Evolutionary conservation across 2,113 vertebrate species (phyloP), one percentile per base, ranked within the genome.

Genomic region (Zosterops japonicus): DNA sequence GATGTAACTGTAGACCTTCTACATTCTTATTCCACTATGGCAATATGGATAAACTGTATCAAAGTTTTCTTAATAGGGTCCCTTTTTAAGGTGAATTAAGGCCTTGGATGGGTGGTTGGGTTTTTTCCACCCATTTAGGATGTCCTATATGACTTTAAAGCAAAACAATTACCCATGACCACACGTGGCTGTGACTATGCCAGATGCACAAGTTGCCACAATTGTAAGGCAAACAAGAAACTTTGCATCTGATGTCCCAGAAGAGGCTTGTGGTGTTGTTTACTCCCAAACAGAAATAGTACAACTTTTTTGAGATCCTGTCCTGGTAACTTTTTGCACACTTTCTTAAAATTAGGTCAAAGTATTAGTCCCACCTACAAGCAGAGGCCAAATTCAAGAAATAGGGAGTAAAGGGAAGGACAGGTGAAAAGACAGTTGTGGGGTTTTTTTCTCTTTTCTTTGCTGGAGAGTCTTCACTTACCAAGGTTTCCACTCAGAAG

Each of bases 321-420:
- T 36, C n/a, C 9, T n/a, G 12, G 24, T 36, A 36, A 70, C 5
- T 21, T 90, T 25, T 2, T 1, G 16, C 46, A 46, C 1, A 0
- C 24, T 82, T 77, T 20, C 28, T 16, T 85, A 70, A 75, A 65
- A 56, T 67, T 49, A 53, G 36, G 23, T 50, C 17, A 41, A 67
- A 42, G 19, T 42, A 63, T 33, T 12, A 3, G 17, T 88, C n/a
- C 13, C 49, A 86, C n/a, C 42, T 53, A 36, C 42, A 83, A 75
- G 31, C 11, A 64, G 44, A 80, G 20, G 12, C 28, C 35, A 60
- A 56, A 42, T 20, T 55, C 39, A 72, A 33, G 20, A 70, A 46
- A 7, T 10, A 33, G 35, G 8, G 14, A 53, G 8, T 12, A 77
- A 64, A 64, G 5, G 42, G 17, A n/a, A 81, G 21, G 22, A 71